Conservation (phyloP, 2,797 vertebrate genomes). For the Caiman crocodilus region DNA sequence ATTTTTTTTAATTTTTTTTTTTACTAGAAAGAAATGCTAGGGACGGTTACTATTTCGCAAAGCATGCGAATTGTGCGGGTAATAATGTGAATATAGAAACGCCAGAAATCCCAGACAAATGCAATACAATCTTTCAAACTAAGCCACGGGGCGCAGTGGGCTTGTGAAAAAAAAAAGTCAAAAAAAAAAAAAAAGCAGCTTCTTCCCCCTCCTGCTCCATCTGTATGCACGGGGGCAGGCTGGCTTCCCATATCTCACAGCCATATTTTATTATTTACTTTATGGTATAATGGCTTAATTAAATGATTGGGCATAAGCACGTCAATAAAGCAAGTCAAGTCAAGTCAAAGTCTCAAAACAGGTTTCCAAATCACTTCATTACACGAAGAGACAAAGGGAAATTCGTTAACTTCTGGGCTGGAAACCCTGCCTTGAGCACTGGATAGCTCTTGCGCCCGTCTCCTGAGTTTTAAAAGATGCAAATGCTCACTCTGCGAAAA, state of each 20-base stretch:
- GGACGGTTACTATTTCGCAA: conserved; percentile 59
- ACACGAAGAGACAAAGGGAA: conserved; percentile 46
- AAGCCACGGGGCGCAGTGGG: neutral
- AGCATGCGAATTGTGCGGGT: neutral
- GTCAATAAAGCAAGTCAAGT: conserved; percentile 74
- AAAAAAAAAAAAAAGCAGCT: conserved; percentile 15
- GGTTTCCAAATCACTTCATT: conserved; percentile 65
- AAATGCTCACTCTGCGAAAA: conserved; percentile 42
- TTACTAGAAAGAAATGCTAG: conserved; percentile 72
- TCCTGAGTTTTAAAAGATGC: neutral
- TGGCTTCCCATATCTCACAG: conserved; percentile 50
- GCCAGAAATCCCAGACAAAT: conserved; percentile 59
- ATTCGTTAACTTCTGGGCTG: conserved; percentile 56
- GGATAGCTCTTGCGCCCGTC: neutral
- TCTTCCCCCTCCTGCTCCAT: conserved; percentile 29
- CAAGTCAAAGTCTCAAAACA: conserved; percentile 69
- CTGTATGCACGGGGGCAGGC: conserved; percentile 36
- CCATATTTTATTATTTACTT: conserved; percentile 70
- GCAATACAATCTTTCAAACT: conserved; percentile 56
- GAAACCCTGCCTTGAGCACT: neutral
- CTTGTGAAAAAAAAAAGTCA: neutral
- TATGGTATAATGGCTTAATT: conserved; percentile 74
- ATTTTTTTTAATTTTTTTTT: conserved; percentile 54
- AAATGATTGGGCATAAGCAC: conserved; percentile 68
- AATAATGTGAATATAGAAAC: conserved; percentile 25